Evolutionary conservation across 2,797 vertebrate species (phyloP).

Genomic region (Lithobates sylvaticus): DNA sequence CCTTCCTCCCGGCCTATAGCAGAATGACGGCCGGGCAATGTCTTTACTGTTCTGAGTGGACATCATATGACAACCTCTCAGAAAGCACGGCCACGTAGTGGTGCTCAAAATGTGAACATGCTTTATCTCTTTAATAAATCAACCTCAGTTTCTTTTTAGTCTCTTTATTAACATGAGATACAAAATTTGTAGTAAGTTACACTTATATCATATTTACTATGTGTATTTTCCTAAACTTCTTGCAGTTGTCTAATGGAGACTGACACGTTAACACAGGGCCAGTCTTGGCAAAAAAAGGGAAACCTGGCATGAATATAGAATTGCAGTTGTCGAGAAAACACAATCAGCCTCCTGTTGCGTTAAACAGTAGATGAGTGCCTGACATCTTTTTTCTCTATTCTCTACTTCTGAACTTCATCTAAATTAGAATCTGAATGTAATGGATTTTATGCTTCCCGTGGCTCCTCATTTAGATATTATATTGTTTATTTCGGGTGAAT

Average conservation of each 20-base stretch:
- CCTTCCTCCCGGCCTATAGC: too few species aligned
- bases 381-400: conserved; percentile 47
- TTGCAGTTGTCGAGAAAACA: conserved; percentile 55
- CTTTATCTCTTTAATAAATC: too few species aligned
- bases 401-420: conserved; percentile 38
- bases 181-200: too few species aligned
- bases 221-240: not conserved
- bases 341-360: conserved; percentile 60
- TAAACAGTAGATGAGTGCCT: conserved; percentile 53
- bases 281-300: conserved; percentile 48
- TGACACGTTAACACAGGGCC: conserved; percentile 23
- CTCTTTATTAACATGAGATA: too few species aligned
- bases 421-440: conserved; percentile 55
- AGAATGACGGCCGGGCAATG: too few species aligned
- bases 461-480: conserved; percentile 44
- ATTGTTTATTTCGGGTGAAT: conserved; percentile 41
- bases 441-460: conserved; percentile 51
- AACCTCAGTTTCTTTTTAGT: too few species aligned
- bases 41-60: too few species aligned
- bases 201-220: too few species aligned
- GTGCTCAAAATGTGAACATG: too few species aligned
- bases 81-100: too few species aligned
- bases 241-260: not conserved
- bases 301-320: conserved; percentile 42
- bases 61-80: too few species aligned